phyloP scores from a whole-genome alignment of 2,888 invertebrate genomes.

The Pseudococcus viburni region DNA sequence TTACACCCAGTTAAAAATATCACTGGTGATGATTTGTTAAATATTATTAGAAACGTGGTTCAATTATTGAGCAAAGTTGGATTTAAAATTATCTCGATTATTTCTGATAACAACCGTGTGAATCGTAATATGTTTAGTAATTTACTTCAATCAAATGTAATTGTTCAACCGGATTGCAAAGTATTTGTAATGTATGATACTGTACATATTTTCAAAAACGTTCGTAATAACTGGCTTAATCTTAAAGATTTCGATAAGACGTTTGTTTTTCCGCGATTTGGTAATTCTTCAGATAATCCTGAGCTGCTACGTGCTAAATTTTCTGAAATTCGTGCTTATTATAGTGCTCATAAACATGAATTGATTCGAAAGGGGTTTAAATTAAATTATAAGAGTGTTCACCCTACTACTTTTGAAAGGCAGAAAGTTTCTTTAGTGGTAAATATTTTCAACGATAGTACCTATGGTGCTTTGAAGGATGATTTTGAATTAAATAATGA shows the following conservation, averaged over 20 bases:
- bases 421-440: slow-evolving; percentile 48
- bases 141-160: background rate
- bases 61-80: background rate
- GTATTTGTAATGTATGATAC: background rate
- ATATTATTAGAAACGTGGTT: background rate
- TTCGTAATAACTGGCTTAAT: background rate
- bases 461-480: background rate
- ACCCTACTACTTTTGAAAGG: slow-evolving; percentile 9
- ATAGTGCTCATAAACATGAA: background rate
- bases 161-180: background rate
- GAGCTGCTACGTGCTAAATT: background rate
- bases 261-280: background rate
- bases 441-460: slow-evolving; percentile 43
- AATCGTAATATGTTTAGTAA: background rate
- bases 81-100: background rate
- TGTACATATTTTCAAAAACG: background rate
- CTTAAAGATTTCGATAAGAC: background rate
- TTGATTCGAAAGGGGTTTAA: background rate
- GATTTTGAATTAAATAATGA: background rate
- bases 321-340: background rate
- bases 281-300: background rate
- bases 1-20: background rate
- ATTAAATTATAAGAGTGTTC: background rate
- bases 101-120: background rate
- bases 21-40: background rate